Percentiles rank a stretch among this genome's conserved stretches.
phyloP scores from a whole-genome alignment of 2,113 vertebrate genomes.

The Tapirus terrestris region DNA sequence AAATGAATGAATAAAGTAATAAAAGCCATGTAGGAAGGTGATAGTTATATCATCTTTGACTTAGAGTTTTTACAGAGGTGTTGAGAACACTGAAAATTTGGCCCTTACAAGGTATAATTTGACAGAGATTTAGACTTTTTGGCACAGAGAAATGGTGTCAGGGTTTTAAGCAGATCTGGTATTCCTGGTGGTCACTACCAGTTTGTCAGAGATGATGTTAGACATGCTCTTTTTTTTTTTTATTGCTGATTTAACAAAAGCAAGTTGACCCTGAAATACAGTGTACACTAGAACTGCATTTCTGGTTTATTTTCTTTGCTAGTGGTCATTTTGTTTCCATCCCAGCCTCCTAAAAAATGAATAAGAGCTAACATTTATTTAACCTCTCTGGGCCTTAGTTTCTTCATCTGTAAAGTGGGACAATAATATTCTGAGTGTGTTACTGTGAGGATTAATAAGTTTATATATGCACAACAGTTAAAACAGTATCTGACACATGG shows the following conservation, averaged over 20 bases:
- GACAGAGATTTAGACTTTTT: conserved; percentile 32
- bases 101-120: conserved; percentile 4
- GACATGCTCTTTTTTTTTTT: not conserved
- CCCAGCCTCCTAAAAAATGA: not conserved
- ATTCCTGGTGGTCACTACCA: not conserved
- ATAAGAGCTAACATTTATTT: not conserved
- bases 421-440: not conserved
- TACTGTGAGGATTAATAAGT: conserved; percentile 2
- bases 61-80: conserved; percentile 3
- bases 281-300: not conserved
- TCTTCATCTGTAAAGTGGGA: not conserved
- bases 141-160: conserved; percentile 12
- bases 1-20: conserved; percentile 40
- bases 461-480: not conserved
- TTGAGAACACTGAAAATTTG: conserved; percentile 27
- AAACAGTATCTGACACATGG: not conserved
- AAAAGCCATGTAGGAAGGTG: not conserved
- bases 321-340: conserved; percentile 15
- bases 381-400: not conserved
- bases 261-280: not conserved
- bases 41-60: conserved; percentile 20
- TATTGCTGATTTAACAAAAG: not conserved
- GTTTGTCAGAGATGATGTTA: conserved; percentile 1
- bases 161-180: not conserved
- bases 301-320: not conserved